Evolutionary conservation across 1,140 invertebrate genomes (phyloP), one percentile per base, ranked within the genome.

Genomic region (Homarus americanus): DNA sequence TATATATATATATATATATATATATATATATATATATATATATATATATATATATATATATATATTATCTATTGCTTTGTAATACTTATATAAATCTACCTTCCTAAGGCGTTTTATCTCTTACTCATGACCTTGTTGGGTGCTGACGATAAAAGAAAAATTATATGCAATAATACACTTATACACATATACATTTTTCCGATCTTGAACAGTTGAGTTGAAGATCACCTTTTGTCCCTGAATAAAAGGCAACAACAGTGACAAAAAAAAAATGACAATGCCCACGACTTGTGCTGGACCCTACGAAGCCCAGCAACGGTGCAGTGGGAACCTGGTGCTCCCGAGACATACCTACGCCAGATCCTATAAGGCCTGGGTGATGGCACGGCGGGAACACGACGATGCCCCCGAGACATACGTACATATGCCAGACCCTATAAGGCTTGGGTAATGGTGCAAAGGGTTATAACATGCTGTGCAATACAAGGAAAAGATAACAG

Each of bases 211-310:
- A 40, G 73, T 40, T 28, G 79, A 82, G n/a, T 82, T 58, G 40
- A 82, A 38, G 66, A 41, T 82, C 63, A 89, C 53, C 78, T 69
- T 87, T 24, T 82, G 66, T 89, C 87, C 79, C 49, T 58, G 28
- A 36, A 38, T 53, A 53, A 73, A 89, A 89, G 87, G 79, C 79
- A 73, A 89, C 66, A 82, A 89, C 87, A 82, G 32, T 89, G 78
- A 89, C 87, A 89, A 89, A 44, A 88, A n/a, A 87, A 53, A 69
- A 88, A 76, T 58, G 53, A 58, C 36, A 49, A 85, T 40, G 38
- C 40, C 73, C 53, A 66, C 38, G 34, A 76, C 66, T 75, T 41
- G 36, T 73, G 20, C 66, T 75, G 72, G 32, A 72, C 66, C 72
- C 38, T 86, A 75, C 28, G 5, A 44, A 34, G 72, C 83, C 41